Evolutionary conservation across 1,140 invertebrate species (phyloP), one percentile per base, ranked within the genome.

Genomic region (Drosophila hydei): DNA sequence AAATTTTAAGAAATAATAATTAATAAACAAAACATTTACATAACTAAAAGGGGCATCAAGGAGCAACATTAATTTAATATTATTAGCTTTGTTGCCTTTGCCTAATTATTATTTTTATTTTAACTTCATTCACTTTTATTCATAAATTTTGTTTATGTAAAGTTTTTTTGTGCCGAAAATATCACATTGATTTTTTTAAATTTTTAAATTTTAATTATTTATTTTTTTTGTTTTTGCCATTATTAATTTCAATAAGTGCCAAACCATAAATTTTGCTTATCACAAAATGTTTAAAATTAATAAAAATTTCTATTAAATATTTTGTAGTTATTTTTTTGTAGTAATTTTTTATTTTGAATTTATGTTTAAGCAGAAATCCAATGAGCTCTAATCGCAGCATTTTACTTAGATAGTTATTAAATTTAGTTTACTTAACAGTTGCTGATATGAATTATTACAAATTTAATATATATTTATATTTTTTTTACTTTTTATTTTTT

Each of bases 231-330:
- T 33, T 60, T 60, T 67, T 67, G 14, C 45, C 25, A 27, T 51
- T 52, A 61, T 69, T 47, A 51, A 50, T 43, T 72, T 70, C 36
- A 67, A 72, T 71, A 59, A 60, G 83, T 74, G 84, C 75, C 83
- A 77, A 87, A 88, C 71, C 67, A 76, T 33, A 54, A 90, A 90
- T 90, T 90, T 90, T 89, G 89, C 58, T 21, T 83, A 90, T 90
- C 89, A 90, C 89, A 90, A 90, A 90, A 90, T 90, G 89, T 90
- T 89, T 75, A 90, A 90, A 90, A 89, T 89, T 75, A 84, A 78
- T 75, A 79, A 75, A 59, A 43, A 58, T 70, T 42, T 11, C 42
- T 61, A 59, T 55, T 77, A 78, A 72, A 60, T 27, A 27, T 62
- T 52, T 62, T 55, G n/a, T 65, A 61, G 4, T 68, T 61, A 45